Percentiles rank a stretch among this genome's conserved stretches.
phyloP scores from a whole-genome alignment of 2,888 invertebrate genomes.

The Phrixothrix hirtus region DNA sequence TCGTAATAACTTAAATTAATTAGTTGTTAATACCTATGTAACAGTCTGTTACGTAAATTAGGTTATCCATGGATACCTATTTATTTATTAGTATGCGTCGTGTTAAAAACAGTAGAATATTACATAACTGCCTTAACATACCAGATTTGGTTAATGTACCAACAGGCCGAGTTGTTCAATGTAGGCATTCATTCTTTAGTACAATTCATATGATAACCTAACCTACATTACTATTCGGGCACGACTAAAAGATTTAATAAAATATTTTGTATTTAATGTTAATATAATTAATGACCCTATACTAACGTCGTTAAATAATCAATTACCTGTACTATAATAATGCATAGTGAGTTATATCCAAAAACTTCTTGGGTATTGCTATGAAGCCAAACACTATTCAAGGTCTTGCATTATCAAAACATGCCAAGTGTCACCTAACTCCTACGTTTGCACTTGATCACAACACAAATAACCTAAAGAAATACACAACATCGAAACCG shows the following conservation, averaged over 20 bases:
- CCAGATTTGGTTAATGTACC: too few relatives aligned
- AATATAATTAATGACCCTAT: neutral
- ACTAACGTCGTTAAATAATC: neutral
- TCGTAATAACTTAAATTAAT: too few relatives aligned
- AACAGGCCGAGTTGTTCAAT: too few relatives aligned
- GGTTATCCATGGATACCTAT: too few relatives aligned
- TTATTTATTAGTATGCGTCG: too few relatives aligned
- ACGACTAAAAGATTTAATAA: neutral
- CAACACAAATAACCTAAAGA: constrained; percentile 38
- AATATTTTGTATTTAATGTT: neutral
- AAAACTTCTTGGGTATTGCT: constrained; percentile 45
- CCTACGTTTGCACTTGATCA: constrained; percentile 39
- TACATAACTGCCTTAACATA: too few relatives aligned
- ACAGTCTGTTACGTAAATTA: too few relatives aligned
- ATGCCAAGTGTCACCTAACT: constrained; percentile 43
- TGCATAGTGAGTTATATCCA: constrained; percentile 51
- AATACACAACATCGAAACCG: constrained; percentile 38
- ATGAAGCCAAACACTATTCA: constrained; percentile 54
- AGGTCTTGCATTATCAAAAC: constrained; percentile 54
- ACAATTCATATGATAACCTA: constrained; percentile 19
- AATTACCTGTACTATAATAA: constrained; percentile 49
- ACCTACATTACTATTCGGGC: constrained; percentile 16
- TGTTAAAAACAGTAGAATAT: too few relatives aligned
- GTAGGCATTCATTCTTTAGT: neutral
- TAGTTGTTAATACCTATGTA: too few relatives aligned